These are phyloP conservation scores for Pachycephala philippinensis DNA, from an alignment of 2,113 vertebrate species.

Conservation along the genomic window DNA sequence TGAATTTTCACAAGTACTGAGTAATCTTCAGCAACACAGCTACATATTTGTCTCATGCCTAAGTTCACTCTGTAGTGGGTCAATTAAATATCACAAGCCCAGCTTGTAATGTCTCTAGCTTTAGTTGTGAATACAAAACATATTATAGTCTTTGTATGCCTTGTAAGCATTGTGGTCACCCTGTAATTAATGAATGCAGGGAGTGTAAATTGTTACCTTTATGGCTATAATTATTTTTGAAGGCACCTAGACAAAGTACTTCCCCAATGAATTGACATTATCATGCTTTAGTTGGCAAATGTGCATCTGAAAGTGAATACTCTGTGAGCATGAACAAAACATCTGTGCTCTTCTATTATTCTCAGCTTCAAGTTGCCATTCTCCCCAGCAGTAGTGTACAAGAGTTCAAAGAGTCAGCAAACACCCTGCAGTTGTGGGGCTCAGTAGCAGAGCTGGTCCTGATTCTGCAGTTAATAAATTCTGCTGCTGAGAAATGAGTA, in stretches of 20 bases:
- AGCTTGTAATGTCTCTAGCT: not conserved
- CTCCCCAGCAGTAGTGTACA: not conserved
- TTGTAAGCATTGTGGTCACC: not conserved
- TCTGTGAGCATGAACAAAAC: not conserved
- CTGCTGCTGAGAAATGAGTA: not conserved
- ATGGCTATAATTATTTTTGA: slow-evolving; percentile 15
- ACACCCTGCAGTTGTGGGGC: not conserved
- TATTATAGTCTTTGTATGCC: not conserved
- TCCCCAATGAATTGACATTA: not conserved
- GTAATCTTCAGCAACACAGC: not conserved
- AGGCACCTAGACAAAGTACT: not conserved
- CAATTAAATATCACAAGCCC: not conserved
- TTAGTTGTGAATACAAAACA: not conserved
- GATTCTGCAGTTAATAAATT: not conserved
- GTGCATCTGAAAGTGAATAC: not conserved
- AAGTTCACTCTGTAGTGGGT: not conserved
- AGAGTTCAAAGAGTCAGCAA: not conserved
- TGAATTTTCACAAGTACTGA: not conserved
- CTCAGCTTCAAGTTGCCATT: not conserved
- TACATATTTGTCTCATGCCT: not conserved
- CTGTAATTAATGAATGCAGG: not conserved
- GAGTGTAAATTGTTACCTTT: not conserved
- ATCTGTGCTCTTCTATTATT: not conserved
- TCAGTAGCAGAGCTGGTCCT: not conserved
- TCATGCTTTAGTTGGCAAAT: not conserved